Percentiles rank a stretch among this genome's conserved stretches.
Evolutionary conservation across 2,113 vertebrate genomes (phyloP).

Genomic region (Glaucomys volans): DNA sequence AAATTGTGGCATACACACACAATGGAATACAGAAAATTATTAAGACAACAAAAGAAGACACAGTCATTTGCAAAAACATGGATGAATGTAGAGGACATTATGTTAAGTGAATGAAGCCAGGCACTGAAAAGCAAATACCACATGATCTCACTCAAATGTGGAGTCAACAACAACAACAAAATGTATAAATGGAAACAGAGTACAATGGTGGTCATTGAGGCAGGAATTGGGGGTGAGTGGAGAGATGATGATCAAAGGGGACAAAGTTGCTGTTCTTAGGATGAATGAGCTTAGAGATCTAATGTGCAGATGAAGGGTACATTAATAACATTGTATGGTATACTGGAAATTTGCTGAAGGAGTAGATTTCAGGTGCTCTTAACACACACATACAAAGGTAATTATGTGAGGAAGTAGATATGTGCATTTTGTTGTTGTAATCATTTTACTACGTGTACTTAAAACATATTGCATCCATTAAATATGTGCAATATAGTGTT

Average conservation of each 20-base stretch:
- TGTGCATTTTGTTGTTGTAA: not conserved
- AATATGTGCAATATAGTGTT: not conserved
- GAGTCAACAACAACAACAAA: not conserved
- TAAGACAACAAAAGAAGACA: not conserved
- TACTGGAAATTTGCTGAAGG: not conserved
- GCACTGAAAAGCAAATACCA: not conserved
- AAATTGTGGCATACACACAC: not conserved
- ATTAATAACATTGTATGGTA: not conserved
- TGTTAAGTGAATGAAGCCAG: not conserved
- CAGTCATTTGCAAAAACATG: not conserved
- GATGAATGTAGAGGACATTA: not conserved
- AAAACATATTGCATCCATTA: not conserved
- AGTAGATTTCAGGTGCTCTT: not conserved
- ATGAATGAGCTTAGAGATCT: not conserved
- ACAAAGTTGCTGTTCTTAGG: not conserved
- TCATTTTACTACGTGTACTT: not conserved
- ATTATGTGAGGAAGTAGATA: not conserved
- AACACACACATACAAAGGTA: not conserved
- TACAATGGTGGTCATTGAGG: not conserved
- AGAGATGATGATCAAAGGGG: too few relatives aligned
- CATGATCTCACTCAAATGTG: too few relatives aligned
- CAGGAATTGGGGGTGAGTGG: fast-evolving
- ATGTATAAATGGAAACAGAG: not conserved
- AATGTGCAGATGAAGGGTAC: too few relatives aligned
- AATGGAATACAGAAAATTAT: not conserved